Evolutionary conservation across 2,113 vertebrate genomes (phyloP).

Genomic region (Burhinus bistriatus): DNA sequence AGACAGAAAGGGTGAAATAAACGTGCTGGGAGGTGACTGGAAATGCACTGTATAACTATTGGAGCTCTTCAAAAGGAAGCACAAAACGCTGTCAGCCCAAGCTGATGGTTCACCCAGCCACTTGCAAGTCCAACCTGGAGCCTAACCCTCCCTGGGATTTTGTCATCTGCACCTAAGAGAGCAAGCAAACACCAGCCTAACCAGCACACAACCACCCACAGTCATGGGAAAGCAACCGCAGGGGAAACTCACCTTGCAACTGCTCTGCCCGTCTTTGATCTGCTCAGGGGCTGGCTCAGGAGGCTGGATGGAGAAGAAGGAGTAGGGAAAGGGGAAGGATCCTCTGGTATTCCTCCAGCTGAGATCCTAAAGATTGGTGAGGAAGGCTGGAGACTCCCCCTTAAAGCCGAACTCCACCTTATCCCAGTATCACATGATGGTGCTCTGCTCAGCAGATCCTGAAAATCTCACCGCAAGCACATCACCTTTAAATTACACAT

Average conservation of each 20-base stretch:
- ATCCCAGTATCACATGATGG: constrained; percentile 65
- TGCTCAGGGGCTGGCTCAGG: neutral
- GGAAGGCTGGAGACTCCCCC: constrained; percentile 68
- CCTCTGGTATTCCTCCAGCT: constrained; percentile 20
- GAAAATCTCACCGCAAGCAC: constrained; percentile 18
- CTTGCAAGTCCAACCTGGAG: neutral
- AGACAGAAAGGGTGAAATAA: neutral
- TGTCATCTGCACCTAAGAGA: neutral
- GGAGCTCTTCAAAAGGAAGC: neutral
- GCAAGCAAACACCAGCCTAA: neutral
- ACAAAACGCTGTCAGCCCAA: neutral
- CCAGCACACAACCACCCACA: neutral
- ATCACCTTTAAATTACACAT: constrained; percentile 43
- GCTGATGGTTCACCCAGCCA: neutral
- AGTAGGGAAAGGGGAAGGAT: neutral
- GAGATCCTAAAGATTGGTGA: constrained; percentile 49
- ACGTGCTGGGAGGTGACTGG: neutral
- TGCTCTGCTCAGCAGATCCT: constrained; percentile 26
- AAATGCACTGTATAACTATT: neutral
- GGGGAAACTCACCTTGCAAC: constrained; percentile 46
- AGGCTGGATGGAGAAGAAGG: neutral
- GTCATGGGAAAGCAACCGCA: neutral
- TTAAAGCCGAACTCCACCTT: constrained; percentile 77
- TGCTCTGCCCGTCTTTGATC: neutral
- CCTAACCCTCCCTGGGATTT: neutral